Evolutionary conservation across 2,888 invertebrate genomes (phyloP), one percentile per base, ranked within the genome.

Genomic region (Parnassius glacialis): DNA sequence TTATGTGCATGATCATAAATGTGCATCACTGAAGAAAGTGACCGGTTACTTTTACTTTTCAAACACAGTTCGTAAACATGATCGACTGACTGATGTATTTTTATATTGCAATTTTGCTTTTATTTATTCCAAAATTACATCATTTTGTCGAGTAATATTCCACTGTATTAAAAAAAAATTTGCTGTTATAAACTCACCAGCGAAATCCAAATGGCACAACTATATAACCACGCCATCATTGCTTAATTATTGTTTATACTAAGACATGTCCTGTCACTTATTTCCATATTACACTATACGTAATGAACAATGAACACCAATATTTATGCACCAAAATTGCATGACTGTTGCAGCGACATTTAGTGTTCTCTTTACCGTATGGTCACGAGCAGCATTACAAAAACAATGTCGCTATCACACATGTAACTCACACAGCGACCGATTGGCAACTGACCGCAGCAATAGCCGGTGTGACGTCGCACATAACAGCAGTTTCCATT

Each of bases 201-300:
- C 64, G 73, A 74, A 68, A 83, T 73, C 75, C 74, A 79, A 68
- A 85, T 66, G 65, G 82, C 67, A 65, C 73, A 78, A 66, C 74
- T 68, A 64, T 79, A 69, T 74, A 74, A 78, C 80, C 82, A 77
- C 68, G 76, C 80, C 88, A 85, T 87, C 65, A 65, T 69, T 72
- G 67, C 70, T 43, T 61, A 52, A 56, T 59, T 67, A 62, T 59
- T 67, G 52, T 48, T 62, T 52, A 48, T 57, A 48, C 53, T 41
- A 61, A 57, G 41, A 47, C 61, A 61, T 61, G 45, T 61, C 61
- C 52, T n/a, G 51, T 16, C n/a, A 34, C 13, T 25, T 53, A 52
- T 41, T 42, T 47, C 41, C 56, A 50, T 13, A 25, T 52, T 72
- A 75, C 65, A 74, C 69, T 65, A 63, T 62, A 61, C 66, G 65